Conservation (phyloP, 2,113 vertebrate species). For the Melanerpes aurifrons region DNA sequence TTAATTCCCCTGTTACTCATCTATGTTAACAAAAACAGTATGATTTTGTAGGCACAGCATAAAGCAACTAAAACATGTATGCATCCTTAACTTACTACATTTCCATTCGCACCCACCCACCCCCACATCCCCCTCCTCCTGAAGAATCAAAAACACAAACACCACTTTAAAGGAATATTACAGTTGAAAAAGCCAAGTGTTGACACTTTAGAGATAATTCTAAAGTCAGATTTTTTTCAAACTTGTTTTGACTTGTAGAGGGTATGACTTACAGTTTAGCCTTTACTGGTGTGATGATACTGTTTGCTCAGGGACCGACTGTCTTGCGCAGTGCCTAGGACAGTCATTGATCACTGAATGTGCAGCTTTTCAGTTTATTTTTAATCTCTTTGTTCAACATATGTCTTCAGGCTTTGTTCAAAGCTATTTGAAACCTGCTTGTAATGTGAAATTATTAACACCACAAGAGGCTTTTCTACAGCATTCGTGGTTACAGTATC, state of each 20-base stretch:
- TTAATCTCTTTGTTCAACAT: constrained; percentile 17
- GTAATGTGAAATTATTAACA: not conserved
- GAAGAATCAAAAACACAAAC: not conserved
- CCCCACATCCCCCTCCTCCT: accelerated
- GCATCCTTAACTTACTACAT: not conserved
- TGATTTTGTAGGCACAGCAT: not conserved
- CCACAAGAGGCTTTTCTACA: not conserved
- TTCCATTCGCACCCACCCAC: not conserved
- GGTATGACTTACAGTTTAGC: not conserved
- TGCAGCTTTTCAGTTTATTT: not conserved
- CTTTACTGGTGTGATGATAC: not conserved
- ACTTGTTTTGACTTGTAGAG: not conserved
- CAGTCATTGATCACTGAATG: not conserved
- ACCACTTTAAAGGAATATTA: not conserved
- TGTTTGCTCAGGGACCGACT: not conserved
- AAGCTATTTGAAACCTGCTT: constrained; percentile 26
- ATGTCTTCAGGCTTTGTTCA: constrained; percentile 6
- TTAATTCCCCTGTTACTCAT: not conserved
- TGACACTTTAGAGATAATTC: not conserved
- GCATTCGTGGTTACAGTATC: not conserved
- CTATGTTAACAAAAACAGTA: not conserved
- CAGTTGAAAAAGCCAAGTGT: not conserved
- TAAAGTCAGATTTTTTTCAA: not conserved
- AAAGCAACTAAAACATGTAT: not conserved
- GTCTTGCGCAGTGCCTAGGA: not conserved